Evolutionary conservation across 2,113 vertebrate genomes (phyloP), one percentile per base, ranked within the genome.

Genomic region (Hiodon alosoides): DNA sequence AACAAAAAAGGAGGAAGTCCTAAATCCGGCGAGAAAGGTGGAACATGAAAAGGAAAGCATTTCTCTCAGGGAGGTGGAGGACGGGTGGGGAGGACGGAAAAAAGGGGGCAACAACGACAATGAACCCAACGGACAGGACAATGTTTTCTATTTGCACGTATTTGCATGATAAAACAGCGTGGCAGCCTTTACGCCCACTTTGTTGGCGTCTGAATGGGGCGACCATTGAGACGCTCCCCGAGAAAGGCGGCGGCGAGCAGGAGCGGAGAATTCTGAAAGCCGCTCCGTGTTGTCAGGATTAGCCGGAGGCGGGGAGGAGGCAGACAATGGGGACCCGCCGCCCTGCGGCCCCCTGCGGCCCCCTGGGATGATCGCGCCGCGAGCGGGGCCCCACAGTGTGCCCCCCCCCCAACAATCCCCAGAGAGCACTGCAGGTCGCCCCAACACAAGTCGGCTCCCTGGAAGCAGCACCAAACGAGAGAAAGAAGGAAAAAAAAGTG

Each of bases 111-210:
- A 80, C 76, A 62, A 74, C 78, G 78, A 84, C 67, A 77, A 69
- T 77, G 81, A 78, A 48, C 67, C 81, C 79, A 73, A 69, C 74
- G 60, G 67, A 75, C 5, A 5, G 77, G 85, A 84, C 79, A 86
- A 69, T 75, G 81, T 78, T 86, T 81, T 83, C 82, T 86, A 82
- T 88, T 87, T 86, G 86, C 83, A 80, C 83, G 84, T 72, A 86
- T 91, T 87, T 86, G 80, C 87, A 89, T 87, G 47, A 84, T 79
- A 87, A 87, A 78, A 68, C 78, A 16, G 67, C 74, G 48, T 76
- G 68, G 84, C 73, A 16, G 80, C 68, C 73, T 72, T 75, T 81
- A 50, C 81, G 79, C 87, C 81, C 78, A 71, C 78, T 77, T 77
- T 78, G 80, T 78, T 75, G 72, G 77, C 13, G 4, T 72, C 54